These are phyloP conservation scores for Psittacula echo DNA, from an alignment of 2,797 vertebrate species.

Conservation along the genomic window DNA sequence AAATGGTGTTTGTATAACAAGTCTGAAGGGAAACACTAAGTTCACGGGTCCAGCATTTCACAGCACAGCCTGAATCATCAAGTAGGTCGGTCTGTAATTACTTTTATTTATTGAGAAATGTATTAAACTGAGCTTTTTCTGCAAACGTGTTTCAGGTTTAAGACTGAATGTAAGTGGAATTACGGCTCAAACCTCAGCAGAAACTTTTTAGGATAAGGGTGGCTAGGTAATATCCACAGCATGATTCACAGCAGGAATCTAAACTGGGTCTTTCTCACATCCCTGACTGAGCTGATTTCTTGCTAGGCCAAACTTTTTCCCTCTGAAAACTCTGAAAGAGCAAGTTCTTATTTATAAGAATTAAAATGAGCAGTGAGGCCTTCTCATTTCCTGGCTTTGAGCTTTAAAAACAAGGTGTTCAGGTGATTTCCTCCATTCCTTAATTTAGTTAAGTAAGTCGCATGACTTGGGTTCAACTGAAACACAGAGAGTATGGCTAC, in stretches of 20 bases:
- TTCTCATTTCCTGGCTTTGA: constrained; percentile 47
- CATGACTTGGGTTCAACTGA: not conserved
- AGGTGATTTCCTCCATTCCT: not conserved
- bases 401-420: constrained; percentile 29
- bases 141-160: not conserved
- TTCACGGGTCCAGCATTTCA: not conserved
- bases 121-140: constrained; percentile 10
- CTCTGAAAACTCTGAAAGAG: constrained; percentile 21
- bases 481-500: not conserved
- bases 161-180: not conserved
- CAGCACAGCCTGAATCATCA: not conserved
- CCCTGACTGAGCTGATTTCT: constrained; percentile 16
- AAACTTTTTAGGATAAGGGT: not conserved
- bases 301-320: constrained; percentile 11
- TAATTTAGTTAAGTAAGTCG: constrained; percentile 33
- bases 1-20: fast-evolving
- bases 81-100: not conserved
- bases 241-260: constrained; percentile 22
- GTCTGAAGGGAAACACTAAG: not conserved
- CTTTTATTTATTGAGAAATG: not conserved
- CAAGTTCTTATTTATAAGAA: not conserved
- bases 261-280: constrained; percentile 36
- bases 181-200: not conserved
- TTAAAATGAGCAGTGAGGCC: not conserved
- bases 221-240: not conserved